Percentiles rank a stretch among this genome's conserved stretches.
Evolutionary conservation across 2,113 vertebrate genomes (phyloP).

Genomic region (Boulengeromyrus knoepffleri): DNA sequence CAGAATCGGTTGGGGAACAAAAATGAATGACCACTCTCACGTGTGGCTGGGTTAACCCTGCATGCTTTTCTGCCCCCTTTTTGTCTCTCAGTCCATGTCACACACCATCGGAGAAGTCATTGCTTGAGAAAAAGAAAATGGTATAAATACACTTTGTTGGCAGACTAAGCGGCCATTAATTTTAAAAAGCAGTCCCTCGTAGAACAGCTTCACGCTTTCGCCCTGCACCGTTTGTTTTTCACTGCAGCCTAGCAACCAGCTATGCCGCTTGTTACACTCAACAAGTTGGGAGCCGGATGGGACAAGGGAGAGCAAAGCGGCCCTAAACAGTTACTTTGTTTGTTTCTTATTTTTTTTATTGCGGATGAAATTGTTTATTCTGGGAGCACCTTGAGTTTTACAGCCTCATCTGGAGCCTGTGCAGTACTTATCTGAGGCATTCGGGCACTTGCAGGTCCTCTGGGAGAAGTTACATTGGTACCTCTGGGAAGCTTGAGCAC

Average conservation of each 20-base stretch:
- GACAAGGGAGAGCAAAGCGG: not conserved
- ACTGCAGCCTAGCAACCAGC: slow-evolving; percentile 49
- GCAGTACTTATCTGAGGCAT: slow-evolving; percentile 22
- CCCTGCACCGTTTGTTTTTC: slow-evolving; percentile 27
- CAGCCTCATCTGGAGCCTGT: slow-evolving; percentile 2
- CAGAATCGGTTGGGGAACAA: not conserved
- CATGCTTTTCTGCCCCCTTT: not conserved
- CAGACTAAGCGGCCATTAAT: not conserved
- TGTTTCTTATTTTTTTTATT: not conserved
- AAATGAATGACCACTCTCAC: not conserved
- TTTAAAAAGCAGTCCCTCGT: slow-evolving; percentile 19
- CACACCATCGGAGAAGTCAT: not conserved
- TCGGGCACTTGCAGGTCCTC: slow-evolving; percentile 12
- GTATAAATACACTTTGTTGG: not conserved
- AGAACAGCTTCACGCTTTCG: slow-evolving; percentile 33
- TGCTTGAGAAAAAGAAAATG: not conserved
- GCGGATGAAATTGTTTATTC: not conserved
- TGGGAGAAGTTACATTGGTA: not conserved
- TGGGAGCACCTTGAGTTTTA: not conserved
- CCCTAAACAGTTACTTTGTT: not conserved
- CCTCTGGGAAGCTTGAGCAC: not conserved
- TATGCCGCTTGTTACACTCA: not conserved
- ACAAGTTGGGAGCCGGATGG: not conserved
- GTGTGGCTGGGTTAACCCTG: not conserved
- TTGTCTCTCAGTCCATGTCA: not conserved